These are phyloP conservation scores for Cercocebus atys DNA, from an alignment of 2,113 vertebrate species.

Conservation along the genomic window DNA sequence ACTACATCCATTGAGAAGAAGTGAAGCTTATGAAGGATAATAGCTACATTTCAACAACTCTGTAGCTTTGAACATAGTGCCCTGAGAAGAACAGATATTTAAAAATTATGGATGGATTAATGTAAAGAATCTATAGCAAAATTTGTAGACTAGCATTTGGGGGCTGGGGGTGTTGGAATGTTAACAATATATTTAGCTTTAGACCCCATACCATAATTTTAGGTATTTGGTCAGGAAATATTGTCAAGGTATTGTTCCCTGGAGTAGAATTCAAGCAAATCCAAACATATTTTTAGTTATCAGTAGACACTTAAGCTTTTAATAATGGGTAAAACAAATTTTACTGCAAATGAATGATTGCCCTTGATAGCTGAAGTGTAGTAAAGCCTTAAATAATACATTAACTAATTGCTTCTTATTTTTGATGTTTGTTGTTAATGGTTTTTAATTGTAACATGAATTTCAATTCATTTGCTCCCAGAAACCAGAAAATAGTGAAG, in stretches of 20 bases:
- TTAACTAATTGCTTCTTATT: slow-evolving; percentile 63
- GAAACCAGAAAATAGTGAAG: slow-evolving; percentile 49
- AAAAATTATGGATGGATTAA: not conserved
- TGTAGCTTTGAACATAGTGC: not conserved
- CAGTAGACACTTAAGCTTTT: slow-evolving; percentile 61
- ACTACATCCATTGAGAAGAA: not conserved
- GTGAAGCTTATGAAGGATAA: not conserved
- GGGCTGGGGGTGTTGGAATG: not conserved
- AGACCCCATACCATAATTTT: slow-evolving; percentile 1
- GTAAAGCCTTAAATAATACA: slow-evolving; percentile 64
- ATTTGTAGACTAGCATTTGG: not conserved
- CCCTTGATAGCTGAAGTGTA: slow-evolving; percentile 37
- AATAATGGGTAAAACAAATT: slow-evolving; percentile 53
- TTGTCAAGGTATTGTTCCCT: not conserved
- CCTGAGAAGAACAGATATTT: not conserved
- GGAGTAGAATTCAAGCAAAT: slow-evolving; percentile 56
- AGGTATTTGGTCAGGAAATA: slow-evolving; percentile 36
- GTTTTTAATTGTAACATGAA: slow-evolving; percentile 57
- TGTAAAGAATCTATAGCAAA: not conserved
- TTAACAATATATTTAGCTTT: slow-evolving; percentile 39
- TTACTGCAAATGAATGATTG: slow-evolving; percentile 55
- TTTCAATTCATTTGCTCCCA: slow-evolving; percentile 48
- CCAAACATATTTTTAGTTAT: slow-evolving; percentile 51
- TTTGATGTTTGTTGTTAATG: slow-evolving; percentile 26
- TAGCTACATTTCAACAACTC: not conserved